Evolutionary conservation across 1,140 invertebrate species (phyloP).

Genomic region (Scylla paramamosain): DNA sequence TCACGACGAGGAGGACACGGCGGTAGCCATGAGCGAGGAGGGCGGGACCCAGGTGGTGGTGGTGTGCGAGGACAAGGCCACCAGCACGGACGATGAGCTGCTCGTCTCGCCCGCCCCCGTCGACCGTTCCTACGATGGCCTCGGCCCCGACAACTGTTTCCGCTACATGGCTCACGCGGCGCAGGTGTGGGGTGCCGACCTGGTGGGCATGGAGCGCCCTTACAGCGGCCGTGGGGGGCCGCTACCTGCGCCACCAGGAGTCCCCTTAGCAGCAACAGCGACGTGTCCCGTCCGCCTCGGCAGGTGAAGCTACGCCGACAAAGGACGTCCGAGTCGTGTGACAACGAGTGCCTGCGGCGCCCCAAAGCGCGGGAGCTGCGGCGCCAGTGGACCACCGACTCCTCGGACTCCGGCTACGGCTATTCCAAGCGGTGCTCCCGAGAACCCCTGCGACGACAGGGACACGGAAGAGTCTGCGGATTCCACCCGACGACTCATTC

Average conservation of each 20-base stretch:
- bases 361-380: constrained; percentile 69
- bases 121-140: constrained; percentile 28
- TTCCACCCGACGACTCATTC: constrained; percentile 68
- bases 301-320: constrained; percentile 72
- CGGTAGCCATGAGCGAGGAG: constrained; percentile 60
- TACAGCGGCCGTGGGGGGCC: constrained; percentile 73
- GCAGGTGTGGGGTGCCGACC: constrained; percentile 75
- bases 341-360: constrained; percentile 60
- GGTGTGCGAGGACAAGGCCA: constrained; percentile 76
- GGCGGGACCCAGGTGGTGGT: constrained; percentile 45
- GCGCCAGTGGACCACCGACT: constrained; percentile 77
- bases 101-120: constrained; percentile 71
- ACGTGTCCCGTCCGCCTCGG: constrained; percentile 73
- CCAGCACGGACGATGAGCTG: constrained; percentile 76
- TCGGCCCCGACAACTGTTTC: constrained; percentile 63
- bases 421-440: constrained; percentile 75
- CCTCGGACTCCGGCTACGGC: constrained; percentile 76
- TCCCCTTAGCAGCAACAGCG: constrained; percentile 76
- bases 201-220: constrained; percentile 73
- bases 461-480: constrained; percentile 76
- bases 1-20: constrained; percentile 5
- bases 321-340: constrained; percentile 65
- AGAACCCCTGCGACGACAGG: constrained; percentile 71
- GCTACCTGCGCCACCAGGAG: constrained; percentile 77
- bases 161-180: constrained; percentile 72